Evolutionary conservation across 2,888 invertebrate species (phyloP).

Genomic region (Subacronicta megacephala): DNA sequence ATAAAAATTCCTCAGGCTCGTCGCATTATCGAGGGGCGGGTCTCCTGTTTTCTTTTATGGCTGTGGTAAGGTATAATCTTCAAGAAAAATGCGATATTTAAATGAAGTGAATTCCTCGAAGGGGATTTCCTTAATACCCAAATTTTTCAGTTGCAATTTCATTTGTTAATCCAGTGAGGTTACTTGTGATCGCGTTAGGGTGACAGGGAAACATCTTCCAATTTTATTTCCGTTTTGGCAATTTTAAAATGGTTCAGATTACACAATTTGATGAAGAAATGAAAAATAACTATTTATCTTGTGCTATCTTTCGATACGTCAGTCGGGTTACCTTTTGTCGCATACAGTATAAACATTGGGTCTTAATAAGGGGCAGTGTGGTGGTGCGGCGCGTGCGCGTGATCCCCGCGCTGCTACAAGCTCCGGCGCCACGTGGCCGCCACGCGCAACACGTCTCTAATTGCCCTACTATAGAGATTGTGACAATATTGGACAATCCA

Average conservation of each 20-base stretch:
- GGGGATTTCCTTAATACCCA: conserved; percentile 81
- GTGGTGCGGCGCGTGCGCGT: conserved; percentile 68
- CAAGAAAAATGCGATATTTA: conserved; percentile 90
- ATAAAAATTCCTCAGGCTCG: conserved; percentile 88
- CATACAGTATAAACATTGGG: conserved; percentile 80
- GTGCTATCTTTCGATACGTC: conserved; percentile 70
- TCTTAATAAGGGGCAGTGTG: conserved; percentile 73
- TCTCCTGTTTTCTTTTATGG: conserved; percentile 89
- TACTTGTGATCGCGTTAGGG: conserved; percentile 65
- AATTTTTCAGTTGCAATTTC: conserved; percentile 81
- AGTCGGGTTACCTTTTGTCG: conserved; percentile 67
- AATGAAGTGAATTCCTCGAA: conserved; percentile 87
- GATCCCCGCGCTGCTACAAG: conserved; percentile 46
- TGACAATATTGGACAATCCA: conserved; percentile 89
- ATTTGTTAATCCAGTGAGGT: conserved; percentile 79
- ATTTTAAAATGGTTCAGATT: conserved; percentile 25
- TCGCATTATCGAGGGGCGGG: conserved; percentile 88
- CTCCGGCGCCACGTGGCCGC: conserved; percentile 76
- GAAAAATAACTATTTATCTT: conserved; percentile 20
- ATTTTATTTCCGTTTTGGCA: conserved; percentile 52
- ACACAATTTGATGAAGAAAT: conserved; percentile 7
- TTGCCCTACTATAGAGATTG: conserved; percentile 86
- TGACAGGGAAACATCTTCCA: conserved; percentile 61
- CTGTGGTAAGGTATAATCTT: conserved; percentile 90
- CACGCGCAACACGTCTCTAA: conserved; percentile 88